Evolutionary conservation across 2,113 vertebrate species (phyloP).

Genomic region (Bubo scandiacus): DNA sequence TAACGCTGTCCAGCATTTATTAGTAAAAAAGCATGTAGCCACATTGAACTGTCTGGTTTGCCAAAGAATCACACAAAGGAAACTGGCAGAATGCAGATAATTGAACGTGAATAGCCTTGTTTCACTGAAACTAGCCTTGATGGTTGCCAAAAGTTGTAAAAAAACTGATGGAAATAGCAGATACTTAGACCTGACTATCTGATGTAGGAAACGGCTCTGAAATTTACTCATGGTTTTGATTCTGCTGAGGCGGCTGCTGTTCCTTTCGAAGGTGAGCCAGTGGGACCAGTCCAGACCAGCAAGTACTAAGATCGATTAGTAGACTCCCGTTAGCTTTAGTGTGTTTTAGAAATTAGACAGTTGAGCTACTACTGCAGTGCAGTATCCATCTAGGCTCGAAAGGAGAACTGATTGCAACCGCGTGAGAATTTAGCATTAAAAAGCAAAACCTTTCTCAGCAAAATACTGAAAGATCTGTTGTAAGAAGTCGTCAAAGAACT

Average conservation of each 20-base stretch:
- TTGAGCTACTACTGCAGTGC: not conserved
- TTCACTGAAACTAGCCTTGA: not conserved
- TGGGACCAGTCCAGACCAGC: not conserved
- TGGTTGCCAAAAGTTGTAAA: not conserved
- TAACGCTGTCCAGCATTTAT: not conserved
- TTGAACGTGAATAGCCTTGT: not conserved
- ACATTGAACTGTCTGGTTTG: not conserved
- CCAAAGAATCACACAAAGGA: not conserved
- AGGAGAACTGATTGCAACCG: not conserved
- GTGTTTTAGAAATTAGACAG: not conserved
- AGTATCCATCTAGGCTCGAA: not conserved
- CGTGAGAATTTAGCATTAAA: not conserved
- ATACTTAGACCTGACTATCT: not conserved
- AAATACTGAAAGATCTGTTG: not conserved
- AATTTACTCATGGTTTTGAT: not conserved
- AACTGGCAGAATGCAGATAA: not conserved
- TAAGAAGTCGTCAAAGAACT: not conserved
- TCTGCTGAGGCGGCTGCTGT: not conserved
- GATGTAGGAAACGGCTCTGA: not conserved
- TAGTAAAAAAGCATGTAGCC: not conserved
- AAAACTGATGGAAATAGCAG: not conserved
- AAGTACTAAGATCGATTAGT: not conserved
- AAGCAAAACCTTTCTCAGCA: conserved; percentile 27
- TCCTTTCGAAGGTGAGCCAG: not conserved
- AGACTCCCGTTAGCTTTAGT: not conserved